Conservation (phyloP, 2,113 vertebrate species). For the Scomber scombrus region DNA sequence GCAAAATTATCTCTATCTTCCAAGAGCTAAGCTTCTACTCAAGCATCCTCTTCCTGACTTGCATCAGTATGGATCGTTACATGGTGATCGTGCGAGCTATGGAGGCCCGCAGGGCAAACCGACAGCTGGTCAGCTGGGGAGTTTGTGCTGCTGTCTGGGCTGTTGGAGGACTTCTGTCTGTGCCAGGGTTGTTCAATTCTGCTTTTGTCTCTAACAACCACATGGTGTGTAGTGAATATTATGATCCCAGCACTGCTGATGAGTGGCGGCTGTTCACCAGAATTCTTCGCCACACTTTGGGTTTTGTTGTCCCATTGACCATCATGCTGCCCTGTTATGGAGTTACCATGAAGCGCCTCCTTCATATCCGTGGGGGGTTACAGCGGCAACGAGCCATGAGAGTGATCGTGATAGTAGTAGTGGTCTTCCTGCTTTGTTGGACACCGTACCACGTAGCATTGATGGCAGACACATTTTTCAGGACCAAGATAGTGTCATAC, state of each 20-base stretch:
- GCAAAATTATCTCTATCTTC: constrained; percentile 79
- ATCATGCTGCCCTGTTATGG: constrained; percentile 83
- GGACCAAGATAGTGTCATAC: constrained; percentile 65
- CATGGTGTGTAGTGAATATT: constrained; percentile 64
- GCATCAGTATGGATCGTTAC: constrained; percentile 87
- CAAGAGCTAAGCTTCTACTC: constrained; percentile 86
- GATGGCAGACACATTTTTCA: constrained; percentile 77
- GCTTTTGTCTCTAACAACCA: accelerated
- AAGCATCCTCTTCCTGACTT: constrained; percentile 85
- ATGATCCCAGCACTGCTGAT: constrained; percentile 44
- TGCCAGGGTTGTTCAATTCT: constrained; percentile 76
- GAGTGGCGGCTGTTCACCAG: constrained; percentile 80
- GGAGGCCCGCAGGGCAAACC: constrained; percentile 58
- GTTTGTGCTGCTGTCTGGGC: constrained; percentile 79
- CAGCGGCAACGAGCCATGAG: constrained; percentile 81
- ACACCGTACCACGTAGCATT: constrained; percentile 79
- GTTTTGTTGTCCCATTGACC: constrained; percentile 79
- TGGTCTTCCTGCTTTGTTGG: constrained; percentile 83
- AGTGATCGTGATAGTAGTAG: constrained; percentile 78
- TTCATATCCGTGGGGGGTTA: constrained; percentile 71
- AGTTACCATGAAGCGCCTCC: constrained; percentile 73
- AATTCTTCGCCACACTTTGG: constrained; percentile 74
- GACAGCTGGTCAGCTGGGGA: constrained; percentile 58
- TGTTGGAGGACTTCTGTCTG: constrained; percentile 71
- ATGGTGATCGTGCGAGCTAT: constrained; percentile 82